phyloP scores from a whole-genome alignment of 2,797 vertebrate species.

The Thunnus albacares region DNA sequence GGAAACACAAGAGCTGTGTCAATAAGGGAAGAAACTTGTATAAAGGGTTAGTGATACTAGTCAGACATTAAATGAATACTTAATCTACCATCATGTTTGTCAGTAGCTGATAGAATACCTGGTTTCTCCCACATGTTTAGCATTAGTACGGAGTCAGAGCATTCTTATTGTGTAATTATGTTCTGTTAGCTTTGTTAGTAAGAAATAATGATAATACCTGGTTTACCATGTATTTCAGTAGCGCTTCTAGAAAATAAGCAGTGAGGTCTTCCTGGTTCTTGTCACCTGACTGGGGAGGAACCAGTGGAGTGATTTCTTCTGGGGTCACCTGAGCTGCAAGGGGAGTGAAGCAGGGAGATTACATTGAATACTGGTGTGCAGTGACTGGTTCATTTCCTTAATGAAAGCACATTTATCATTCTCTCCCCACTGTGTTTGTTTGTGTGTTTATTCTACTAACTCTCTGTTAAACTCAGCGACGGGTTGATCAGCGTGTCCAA shows the following conservation, averaged over 20 bases:
- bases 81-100: not conserved
- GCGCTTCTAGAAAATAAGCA: slow-evolving; percentile 97
- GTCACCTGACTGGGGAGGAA: slow-evolving; percentile 97
- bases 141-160: slow-evolving; percentile 42
- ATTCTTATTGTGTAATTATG: slow-evolving; percentile 13
- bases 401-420: not conserved
- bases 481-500: slow-evolving; percentile 98
- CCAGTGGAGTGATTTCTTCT: slow-evolving; percentile 97
- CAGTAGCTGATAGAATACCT: slow-evolving; percentile 4
- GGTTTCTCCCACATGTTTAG: slow-evolving; percentile 31
- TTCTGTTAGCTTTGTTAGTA: slow-evolving; percentile 81
- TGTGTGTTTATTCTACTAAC: slow-evolving; percentile 83
- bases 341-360: not conserved
- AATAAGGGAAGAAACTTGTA: slow-evolving; percentile 19
- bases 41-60: slow-evolving; percentile 43
- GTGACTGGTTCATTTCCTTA: not conserved
- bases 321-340: slow-evolving; percentile 94
- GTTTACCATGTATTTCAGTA: slow-evolving; percentile 99
- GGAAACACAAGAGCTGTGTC: slow-evolving; percentile 38
- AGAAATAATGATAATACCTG: slow-evolving; percentile 90
- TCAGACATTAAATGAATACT: slow-evolving; percentile 19
- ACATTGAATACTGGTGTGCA: not conserved
- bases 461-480: slow-evolving; percentile 93
- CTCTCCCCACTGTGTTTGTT: not conserved
- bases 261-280: slow-evolving; percentile 99